Base-by-base conservation (phyloP, 2,113 vertebrate genomes). In the Neofelis nebulosa region DNA sequence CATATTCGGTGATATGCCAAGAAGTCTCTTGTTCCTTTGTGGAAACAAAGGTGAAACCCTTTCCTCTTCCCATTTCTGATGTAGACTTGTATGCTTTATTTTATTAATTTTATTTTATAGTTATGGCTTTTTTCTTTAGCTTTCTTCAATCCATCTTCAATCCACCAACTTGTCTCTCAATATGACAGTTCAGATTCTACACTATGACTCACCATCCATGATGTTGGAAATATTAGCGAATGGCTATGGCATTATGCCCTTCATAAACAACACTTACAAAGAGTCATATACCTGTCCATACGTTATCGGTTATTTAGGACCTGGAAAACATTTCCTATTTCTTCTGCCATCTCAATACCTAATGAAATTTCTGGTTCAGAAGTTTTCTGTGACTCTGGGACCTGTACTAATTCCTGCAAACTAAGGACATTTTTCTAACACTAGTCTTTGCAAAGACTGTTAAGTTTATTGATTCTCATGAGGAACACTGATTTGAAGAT, bases 21-120 rank as follows among this genome's bases (percentile, higher is more conserved):
- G 80, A 92, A 90, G 88, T 88, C 57, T 96, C 36, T 66, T 81
- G n/a, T 36, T 95, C 7, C 27, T 57, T 89, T 96, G 52, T 73
- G 16, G 65, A 33, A 95, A 71, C 33, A 92, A 96, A 66, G n/a
- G 29, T 97, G 31, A 90, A 95, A 68, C 9, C 61, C 23, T 95
- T 66, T 96, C 33, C 45, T 90, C 36, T 50, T 79, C 66, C 33
- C 38, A 61, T 94, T 97, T 96, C 52, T 93, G 5, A 76, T 74
- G 16, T 52, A 79, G 45, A 45, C 4, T 57, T 97, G 12, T 33
- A 19, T 55, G 50, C 4, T 79, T 87, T 50, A 45, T 73, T 91
- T 25, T 63, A 41, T 36, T 89, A 36, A 52, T 61, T 96, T 96
- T 81, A 69, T 92, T 71, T 87, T 92, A 81, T 15, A 76, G 33